Conservation (phyloP, 2,888 invertebrate species). For the Meteorus colon region DNA sequence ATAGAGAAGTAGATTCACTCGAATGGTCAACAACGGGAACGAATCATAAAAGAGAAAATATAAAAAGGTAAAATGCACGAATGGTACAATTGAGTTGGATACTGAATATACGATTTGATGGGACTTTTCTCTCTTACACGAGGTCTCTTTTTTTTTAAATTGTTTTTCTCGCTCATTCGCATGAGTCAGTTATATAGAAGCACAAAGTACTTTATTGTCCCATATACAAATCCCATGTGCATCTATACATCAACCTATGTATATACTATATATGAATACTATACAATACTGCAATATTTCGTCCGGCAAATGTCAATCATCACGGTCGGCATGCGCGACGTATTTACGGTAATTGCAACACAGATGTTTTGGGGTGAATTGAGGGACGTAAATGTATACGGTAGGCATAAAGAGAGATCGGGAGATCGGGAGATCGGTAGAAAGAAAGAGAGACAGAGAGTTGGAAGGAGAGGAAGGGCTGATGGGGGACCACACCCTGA, state of each 20-base stretch:
- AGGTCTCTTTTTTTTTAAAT: not conserved
- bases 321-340: slow-evolving; percentile 40
- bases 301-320: slow-evolving; percentile 52
- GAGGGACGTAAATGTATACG: slow-evolving; percentile 10
- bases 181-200: not conserved
- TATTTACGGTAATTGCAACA: slow-evolving; percentile 65
- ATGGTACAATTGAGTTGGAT: too few relatives aligned
- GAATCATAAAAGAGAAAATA: not conserved
- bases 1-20: not conserved
- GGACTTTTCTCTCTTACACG: not conserved
- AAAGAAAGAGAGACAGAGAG: slow-evolving; percentile 14
- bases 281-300: slow-evolving; percentile 38
- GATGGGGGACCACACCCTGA: slow-evolving; percentile 43
- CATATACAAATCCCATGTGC: slow-evolving; percentile 15
- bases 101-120: not conserved
- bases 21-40: slow-evolving; percentile 1
- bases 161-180: not conserved
- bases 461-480: slow-evolving; percentile 20
- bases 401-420: slow-evolving; percentile 25
- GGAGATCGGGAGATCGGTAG: not conserved
- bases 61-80: not conserved
- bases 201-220: slow-evolving; percentile 37
- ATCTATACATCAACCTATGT: slow-evolving; percentile 35
- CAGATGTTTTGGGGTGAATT: slow-evolving; percentile 63
- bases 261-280: slow-evolving; percentile 29